Evolutionary conservation across 2,797 vertebrate genomes (phyloP).

Genomic region (Myoxocephalus aenaeus): DNA sequence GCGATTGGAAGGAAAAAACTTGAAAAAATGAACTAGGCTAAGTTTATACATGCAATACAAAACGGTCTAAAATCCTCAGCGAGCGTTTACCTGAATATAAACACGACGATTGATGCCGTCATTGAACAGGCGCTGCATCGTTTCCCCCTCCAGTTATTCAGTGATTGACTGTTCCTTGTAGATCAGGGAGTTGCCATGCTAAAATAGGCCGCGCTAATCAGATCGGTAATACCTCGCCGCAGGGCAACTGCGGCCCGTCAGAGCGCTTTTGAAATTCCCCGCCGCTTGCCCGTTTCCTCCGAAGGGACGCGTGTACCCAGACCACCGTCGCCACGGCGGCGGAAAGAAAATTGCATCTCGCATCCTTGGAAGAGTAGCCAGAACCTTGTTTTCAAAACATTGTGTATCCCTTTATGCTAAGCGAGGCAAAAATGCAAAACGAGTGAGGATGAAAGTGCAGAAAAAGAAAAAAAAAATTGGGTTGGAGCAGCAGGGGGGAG

Average conservation of each 20-base stretch:
- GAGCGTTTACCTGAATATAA: neutral
- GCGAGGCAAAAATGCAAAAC: slow-evolving; percentile 74
- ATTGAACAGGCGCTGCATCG: slow-evolving; percentile 33
- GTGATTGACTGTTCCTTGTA: slow-evolving; percentile 51
- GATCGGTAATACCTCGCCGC: slow-evolving; percentile 56
- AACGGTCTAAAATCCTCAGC: neutral
- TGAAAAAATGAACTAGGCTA: neutral
- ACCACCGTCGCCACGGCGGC: neutral
- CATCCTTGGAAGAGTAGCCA: slow-evolving; percentile 59
- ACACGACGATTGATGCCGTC: slow-evolving; percentile 16
- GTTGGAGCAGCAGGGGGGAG: slow-evolving; percentile 63
- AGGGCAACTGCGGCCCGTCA: slow-evolving; percentile 47
- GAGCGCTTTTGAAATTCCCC: slow-evolving; percentile 59
- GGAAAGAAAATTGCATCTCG: slow-evolving; percentile 44
- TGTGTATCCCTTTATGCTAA: slow-evolving; percentile 67
- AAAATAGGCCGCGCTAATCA: slow-evolving; percentile 65
- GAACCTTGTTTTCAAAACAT: slow-evolving; percentile 55
- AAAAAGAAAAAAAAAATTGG: slow-evolving; percentile 39
- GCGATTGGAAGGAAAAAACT: neutral
- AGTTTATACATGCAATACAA: neutral
- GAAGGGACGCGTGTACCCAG: slow-evolving; percentile 36
- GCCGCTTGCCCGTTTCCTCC: slow-evolving; percentile 23
- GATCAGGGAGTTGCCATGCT: slow-evolving; percentile 49
- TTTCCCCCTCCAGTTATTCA: slow-evolving; percentile 40
- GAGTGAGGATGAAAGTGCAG: slow-evolving; percentile 70